A percentile compares a stretch with the other conserved stretches of the same genome.
Conservation (phyloP, 2,888 invertebrate genomes). For the Seira ritae region DNA sequence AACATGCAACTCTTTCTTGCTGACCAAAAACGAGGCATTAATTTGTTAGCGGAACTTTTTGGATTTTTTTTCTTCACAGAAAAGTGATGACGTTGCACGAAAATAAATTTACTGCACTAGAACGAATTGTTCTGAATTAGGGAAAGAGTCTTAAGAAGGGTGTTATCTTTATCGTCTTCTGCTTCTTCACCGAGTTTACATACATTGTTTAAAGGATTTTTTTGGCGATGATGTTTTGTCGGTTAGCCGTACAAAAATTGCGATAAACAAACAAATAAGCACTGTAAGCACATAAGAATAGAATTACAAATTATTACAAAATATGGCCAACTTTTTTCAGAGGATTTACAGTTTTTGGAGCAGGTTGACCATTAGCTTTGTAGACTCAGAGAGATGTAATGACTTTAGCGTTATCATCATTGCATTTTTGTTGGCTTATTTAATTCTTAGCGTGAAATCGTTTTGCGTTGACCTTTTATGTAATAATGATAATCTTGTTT, state of each 20-base stretch:
- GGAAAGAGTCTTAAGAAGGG: conserved; percentile 6
- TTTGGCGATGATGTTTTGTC: conserved; percentile 1
- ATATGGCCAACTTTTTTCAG: conserved; percentile 18
- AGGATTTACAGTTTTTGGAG: conserved; percentile 32
- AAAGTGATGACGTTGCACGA: conserved; percentile 1
- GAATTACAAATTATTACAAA: too few relatives aligned
- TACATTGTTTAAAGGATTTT: too few relatives aligned
- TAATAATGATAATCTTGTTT: too few relatives aligned
- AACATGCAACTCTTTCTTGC: too few relatives aligned
- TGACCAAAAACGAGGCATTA: neutral
- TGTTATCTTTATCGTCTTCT: too few relatives aligned
- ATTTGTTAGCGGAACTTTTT: neutral
- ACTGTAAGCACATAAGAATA: conserved; percentile 24
- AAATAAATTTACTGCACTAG: too few relatives aligned
- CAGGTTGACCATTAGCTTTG: too few relatives aligned
- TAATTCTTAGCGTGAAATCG: neutral
- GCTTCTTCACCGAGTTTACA: too few relatives aligned
- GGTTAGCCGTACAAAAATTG: conserved; percentile 7
- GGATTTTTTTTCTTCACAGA: too few relatives aligned
- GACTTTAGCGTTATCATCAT: neutral
- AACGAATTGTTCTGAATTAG: conserved; percentile 10
- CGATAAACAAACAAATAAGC: conserved; percentile 31
- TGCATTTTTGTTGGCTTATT: neutral
- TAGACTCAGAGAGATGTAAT: neutral
- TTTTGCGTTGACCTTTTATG: too few relatives aligned